These are phyloP conservation scores for Platyscapa corneri DNA, from an alignment of 1,140 invertebrate genomes.

Conservation along the genomic window DNA sequence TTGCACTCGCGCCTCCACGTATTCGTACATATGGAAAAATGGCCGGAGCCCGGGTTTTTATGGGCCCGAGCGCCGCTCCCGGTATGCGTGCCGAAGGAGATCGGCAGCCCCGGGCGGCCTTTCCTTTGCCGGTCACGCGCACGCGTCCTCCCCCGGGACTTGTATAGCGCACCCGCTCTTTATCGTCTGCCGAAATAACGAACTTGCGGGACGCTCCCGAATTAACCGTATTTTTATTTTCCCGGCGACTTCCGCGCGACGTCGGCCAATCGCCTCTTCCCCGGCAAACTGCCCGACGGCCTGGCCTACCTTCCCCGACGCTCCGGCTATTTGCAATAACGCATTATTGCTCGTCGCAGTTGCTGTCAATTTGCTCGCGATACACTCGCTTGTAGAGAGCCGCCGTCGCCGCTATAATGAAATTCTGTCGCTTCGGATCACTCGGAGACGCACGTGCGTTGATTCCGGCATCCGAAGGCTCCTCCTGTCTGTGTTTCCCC, in stretches of 20 bases:
- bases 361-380: no score
- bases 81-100: conserved; percentile 30
- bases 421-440: not conserved
- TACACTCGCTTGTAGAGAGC: not conserved
- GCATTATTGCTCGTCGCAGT: not conserved
- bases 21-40: not conserved
- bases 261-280: not conserved
- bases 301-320: not conserved
- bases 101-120: not conserved
- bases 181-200: conserved; percentile 7
- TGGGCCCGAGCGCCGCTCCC: not conserved
- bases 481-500: not conserved
- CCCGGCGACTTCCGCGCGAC: not conserved
- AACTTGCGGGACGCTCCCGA: conserved; percentile 9
- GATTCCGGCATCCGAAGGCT: not conserved
- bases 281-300: not conserved
- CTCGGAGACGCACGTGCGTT: conserved; percentile 9
- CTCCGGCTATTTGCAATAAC: not conserved
- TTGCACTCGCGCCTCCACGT: not conserved
- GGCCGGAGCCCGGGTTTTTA: not conserved
- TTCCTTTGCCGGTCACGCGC: conserved; percentile 26
- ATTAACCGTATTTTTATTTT: conserved; percentile 24
- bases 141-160: not conserved
- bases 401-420: not conserved
- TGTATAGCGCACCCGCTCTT: not conserved